Evolutionary conservation across 2,888 invertebrate species (phyloP).

Genomic region (Choristoneura rosaceana): DNA sequence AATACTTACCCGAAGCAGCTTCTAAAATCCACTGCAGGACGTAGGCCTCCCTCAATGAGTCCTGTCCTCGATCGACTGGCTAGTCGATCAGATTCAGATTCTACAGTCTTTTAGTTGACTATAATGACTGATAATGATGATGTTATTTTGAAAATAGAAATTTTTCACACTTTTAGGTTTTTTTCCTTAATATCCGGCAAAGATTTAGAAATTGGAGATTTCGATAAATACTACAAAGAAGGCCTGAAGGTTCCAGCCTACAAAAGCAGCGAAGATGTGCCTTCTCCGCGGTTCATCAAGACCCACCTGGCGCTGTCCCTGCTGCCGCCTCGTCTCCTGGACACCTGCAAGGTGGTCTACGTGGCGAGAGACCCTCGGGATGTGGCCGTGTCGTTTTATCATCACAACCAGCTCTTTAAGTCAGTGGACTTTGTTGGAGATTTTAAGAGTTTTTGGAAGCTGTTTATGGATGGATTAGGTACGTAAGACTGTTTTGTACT

Average conservation of each 20-base stretch:
- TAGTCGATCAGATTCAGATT: too few relatives aligned
- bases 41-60: too few relatives aligned
- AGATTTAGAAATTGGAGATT: neutral
- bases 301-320: slow-evolving; percentile 81
- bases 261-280: neutral
- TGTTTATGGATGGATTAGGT: slow-evolving; percentile 86
- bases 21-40: too few relatives aligned
- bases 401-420: slow-evolving; percentile 86
- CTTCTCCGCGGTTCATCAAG: slow-evolving; percentile 77
- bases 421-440: slow-evolving; percentile 86
- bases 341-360: slow-evolving; percentile 81
- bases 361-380: slow-evolving; percentile 91
- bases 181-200: neutral
- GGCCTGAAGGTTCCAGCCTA: neutral
- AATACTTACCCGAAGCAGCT: too few relatives aligned
- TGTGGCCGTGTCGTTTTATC: slow-evolving; percentile 90
- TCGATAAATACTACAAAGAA: neutral
- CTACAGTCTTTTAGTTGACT: too few relatives aligned
- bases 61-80: too few relatives aligned
- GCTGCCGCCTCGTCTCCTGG: slow-evolving; percentile 62
- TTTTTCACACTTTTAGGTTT: neutral
- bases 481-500: slow-evolving; percentile 67
- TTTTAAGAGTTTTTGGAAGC: slow-evolving; percentile 86
- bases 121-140: too few relatives aligned
- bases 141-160: too few relatives aligned